These are phyloP conservation scores for Calephelis virginiensis DNA, from an alignment of 1,140 invertebrate species.

Conservation along the genomic window DNA sequence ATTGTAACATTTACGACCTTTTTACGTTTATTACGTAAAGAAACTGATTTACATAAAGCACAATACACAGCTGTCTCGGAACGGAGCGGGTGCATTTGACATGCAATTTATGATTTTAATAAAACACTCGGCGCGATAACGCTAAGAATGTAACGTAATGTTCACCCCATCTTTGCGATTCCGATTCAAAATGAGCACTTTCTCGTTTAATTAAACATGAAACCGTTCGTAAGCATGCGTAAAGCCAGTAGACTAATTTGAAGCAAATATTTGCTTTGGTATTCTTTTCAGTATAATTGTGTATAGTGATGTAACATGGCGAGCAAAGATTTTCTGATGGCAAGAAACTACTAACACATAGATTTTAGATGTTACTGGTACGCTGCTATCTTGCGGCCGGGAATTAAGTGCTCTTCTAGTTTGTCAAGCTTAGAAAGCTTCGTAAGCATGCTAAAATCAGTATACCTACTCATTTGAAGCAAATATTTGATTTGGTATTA, in stretches of 20 bases:
- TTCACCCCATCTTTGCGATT: constrained; percentile 33
- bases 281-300: too few species aligned
- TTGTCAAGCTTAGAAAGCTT: too few species aligned
- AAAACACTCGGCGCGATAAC: too few species aligned
- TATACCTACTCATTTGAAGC: too few species aligned
- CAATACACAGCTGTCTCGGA: constrained; percentile 54
- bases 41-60: constrained; percentile 63
- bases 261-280: constrained; percentile 4
- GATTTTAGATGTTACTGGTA: too few species aligned
- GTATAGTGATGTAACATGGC: too few species aligned
- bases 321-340: too few species aligned
- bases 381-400: too few species aligned
- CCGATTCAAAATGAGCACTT: constrained; percentile 40
- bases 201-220: constrained; percentile 43
- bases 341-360: too few species aligned
- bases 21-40: constrained; percentile 27
- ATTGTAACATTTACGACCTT: neutral
- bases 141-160: constrained; percentile 53
- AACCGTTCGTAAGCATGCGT: constrained; percentile 24
- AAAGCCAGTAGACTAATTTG: neutral
- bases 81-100: constrained; percentile 64
- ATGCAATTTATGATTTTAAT: constrained; percentile 73
- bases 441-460: too few species aligned
- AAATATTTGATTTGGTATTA: too few species aligned
- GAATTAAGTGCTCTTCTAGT: too few species aligned